A percentile compares a stretch with the other conserved stretches of the same genome.
These are phyloP conservation scores for Dryoscopus gambensis DNA, from an alignment of 2,113 vertebrate genomes.

Conservation along the genomic window DNA sequence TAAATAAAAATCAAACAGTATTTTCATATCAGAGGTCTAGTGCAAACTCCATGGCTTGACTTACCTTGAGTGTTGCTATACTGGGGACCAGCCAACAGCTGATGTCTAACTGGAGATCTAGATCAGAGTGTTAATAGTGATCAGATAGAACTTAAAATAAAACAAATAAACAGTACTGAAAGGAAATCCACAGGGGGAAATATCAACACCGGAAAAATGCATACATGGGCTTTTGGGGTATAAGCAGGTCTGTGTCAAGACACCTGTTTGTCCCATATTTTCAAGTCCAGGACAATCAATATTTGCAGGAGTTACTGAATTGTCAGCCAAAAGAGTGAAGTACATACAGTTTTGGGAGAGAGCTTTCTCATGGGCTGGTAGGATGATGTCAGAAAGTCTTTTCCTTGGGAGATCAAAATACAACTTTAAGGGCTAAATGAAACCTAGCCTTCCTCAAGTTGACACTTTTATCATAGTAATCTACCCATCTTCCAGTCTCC, in stretches of 20 bases:
- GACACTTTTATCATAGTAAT: not conserved
- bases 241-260: not conserved
- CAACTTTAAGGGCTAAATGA: not conserved
- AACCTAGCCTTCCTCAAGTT: not conserved
- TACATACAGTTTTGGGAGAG: not conserved
- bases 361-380: not conserved
- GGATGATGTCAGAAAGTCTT: not conserved
- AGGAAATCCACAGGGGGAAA: not conserved
- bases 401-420: not conserved
- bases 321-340: not conserved
- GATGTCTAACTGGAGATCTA: not conserved
- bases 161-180: not conserved
- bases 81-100: not conserved
- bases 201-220: not conserved
- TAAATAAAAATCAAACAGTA: constrained; percentile 27
- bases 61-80: constrained; percentile 29
- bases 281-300: not conserved
- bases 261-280: not conserved
- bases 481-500: not conserved
- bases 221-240: not conserved
- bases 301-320: not conserved
- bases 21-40: constrained; percentile 7
- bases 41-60: constrained; percentile 18
- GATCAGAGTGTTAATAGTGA: not conserved
- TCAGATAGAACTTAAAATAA: not conserved